Conservation (phyloP, 1,140 invertebrate species). For the Drosophila paulistorum region DNA sequence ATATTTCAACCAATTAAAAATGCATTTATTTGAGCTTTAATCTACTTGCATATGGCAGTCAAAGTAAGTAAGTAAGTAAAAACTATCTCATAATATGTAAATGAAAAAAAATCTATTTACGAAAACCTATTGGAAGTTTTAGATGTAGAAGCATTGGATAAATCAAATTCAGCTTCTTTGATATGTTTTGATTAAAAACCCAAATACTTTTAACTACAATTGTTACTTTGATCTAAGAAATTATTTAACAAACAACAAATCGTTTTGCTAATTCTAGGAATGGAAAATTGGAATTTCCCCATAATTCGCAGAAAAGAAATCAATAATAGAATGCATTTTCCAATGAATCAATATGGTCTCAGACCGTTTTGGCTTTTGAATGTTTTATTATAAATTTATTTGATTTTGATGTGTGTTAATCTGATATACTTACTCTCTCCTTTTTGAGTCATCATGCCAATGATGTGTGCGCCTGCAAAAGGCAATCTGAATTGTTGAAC, state of each 20-base stretch:
- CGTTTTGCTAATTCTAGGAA: background rate
- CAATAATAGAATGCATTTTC: background rate
- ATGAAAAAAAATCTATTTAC: no score
- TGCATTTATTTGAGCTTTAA: no score
- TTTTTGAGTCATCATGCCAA: background rate
- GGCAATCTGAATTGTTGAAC: constrained; percentile 27
- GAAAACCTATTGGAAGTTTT: no score
- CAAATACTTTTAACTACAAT: no score
- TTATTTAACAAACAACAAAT: background rate
- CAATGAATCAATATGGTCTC: background rate
- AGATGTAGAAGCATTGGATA: no score
- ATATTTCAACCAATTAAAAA: background rate
- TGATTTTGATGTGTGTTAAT: constrained; percentile 15
- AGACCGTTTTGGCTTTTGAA: background rate
- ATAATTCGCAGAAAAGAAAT: background rate
- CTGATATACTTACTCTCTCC: constrained; percentile 19
- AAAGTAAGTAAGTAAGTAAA: no score
- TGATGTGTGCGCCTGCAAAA: constrained; percentile 25
- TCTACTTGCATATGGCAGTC: no score
- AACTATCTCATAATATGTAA: no score
- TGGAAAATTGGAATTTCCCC: background rate
- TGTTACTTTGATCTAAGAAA: background rate
- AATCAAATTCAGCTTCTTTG: no score
- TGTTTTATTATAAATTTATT: constrained; percentile 13
- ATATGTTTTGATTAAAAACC: no score